Conservation (phyloP, 2,113 vertebrate genomes). For the Orycteropus afer region DNA sequence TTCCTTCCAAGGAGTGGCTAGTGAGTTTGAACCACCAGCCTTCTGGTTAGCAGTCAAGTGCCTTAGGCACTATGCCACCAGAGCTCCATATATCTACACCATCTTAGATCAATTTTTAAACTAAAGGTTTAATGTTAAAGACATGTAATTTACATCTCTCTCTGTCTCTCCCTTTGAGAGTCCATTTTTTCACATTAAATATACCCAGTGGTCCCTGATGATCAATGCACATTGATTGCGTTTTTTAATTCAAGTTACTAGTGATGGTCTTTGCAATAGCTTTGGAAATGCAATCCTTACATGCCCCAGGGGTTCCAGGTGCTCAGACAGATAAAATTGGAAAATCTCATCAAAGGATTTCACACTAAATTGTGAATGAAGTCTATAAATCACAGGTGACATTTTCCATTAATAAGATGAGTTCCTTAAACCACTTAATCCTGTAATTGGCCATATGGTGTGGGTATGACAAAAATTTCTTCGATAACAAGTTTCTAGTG, state of each 20-base stretch:
- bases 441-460: background rate
- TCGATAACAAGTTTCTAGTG: conserved; percentile 4
- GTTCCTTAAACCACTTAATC: background rate
- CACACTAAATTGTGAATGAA: conserved; percentile 25
- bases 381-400: background rate
- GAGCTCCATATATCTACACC: no score
- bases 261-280: background rate
- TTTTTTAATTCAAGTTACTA: conserved; percentile 11
- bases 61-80: no score
- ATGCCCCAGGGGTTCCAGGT: background rate
- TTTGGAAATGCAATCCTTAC: background rate
- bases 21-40: no score
- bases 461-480: background rate
- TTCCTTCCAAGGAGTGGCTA: no score
- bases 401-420: conserved; percentile 23
- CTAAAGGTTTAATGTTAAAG: no score
- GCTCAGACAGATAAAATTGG: background rate
- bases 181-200: background rate
- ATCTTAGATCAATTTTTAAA: background rate
- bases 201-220: background rate
- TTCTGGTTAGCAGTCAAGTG: no score
- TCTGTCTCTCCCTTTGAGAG: background rate
- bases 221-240: background rate
- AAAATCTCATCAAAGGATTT: background rate
- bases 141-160: no score